Evolutionary conservation across 2,797 vertebrate genomes (phyloP), one percentile per base, ranked within the genome.

Genomic region (Acomys russatus): DNA sequence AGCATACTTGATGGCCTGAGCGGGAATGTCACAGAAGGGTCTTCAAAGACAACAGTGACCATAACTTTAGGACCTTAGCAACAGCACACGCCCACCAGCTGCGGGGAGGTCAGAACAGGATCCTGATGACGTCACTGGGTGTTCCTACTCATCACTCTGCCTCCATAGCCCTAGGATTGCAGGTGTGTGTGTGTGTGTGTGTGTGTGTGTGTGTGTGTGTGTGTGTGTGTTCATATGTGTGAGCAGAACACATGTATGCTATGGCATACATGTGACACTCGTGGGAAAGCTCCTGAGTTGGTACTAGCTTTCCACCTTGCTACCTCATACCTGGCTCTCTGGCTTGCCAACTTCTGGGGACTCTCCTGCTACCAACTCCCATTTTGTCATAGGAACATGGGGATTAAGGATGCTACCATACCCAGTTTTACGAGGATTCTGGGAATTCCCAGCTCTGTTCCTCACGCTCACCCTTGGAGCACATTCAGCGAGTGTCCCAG

Each of bases 311-410:
- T 56, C 33, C 12, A 28, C 33, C 51, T 56, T 87, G 22, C 35
- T 56, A 0, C 2, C 7, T 4, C 15, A 9, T 28, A 6, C 44
- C 51, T 28, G 68, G 33, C n/a, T 56, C 0, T 0, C 51, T 87
- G 51, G 66, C 23, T 33, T 2, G 8, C n/a, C 35, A 73, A 23
- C 14, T 73, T 35, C 14, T 1, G 23, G n/a, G 8, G 0, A 56
- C 15, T 28, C 66, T 71, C 11, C 23, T 59, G 68, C 23, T 35
- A 38, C 23, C 4, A 38, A 14, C n/a, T 28, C n/a, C n/a, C n/a
- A 38, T 28, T 54, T 38, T 59, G 68, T 59, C 51, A 25, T 9
- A 38, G 51, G 68, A 87, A 0, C 14, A 54, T 3, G 33, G 33
- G 78, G 49, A 87, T 87, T 71, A 73, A 25, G 22, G 33, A 38